Base-by-base conservation (phyloP, 2,888 invertebrate species). In the Fabriciana adippe region DNA sequence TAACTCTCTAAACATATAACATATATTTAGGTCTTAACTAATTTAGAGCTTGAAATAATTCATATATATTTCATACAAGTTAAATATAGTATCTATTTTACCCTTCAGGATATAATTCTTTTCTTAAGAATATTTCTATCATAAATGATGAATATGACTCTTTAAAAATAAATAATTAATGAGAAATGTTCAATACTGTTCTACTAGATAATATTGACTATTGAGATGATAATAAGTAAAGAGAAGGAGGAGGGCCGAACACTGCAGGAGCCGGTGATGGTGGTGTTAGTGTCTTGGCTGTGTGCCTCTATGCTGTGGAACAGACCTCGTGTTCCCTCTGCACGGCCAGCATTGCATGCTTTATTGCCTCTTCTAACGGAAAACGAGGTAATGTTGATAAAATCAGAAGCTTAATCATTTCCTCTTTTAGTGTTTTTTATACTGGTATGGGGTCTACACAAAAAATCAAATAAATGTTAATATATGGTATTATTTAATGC, bases 321-420 rank as follows among this genome's bases (percentile, higher is more conserved):
- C 15, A 6, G 6, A 3, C 61, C 61, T 0, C 21, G 51, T 1
- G 61, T 61, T 14, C 14, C 18, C 0, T 31, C 35, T 13, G 35
- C 61, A 8, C 61, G 15, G 18, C 2, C 16, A 6, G 15, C 51
- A 35, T 35, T 61, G 4, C 53, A 53, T 6, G n/a, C 18, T 1
- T 51, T 61, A 15, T 8, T 53, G 14, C 53, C 61, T 21, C 35
- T 18, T 6, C 51, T 53, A 3, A 61, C 41, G 47, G 59, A 48
- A 59, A 21, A 59, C n/a, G 59, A 59, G 59, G 59, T 59, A 59
- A 41, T 41, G 11, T 41, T 41, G n/a, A n/a, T 26, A 21, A 57
- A 21, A 21, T 3, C 8, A 57, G 45, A 45, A 56, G 21, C 41
- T 45, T 47, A 3, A 18, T 41, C 3, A 6, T 45, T 14, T 16